These are phyloP conservation scores for Anseranas semipalmata DNA, from an alignment of 2,113 vertebrate species.

Conservation along the genomic window DNA sequence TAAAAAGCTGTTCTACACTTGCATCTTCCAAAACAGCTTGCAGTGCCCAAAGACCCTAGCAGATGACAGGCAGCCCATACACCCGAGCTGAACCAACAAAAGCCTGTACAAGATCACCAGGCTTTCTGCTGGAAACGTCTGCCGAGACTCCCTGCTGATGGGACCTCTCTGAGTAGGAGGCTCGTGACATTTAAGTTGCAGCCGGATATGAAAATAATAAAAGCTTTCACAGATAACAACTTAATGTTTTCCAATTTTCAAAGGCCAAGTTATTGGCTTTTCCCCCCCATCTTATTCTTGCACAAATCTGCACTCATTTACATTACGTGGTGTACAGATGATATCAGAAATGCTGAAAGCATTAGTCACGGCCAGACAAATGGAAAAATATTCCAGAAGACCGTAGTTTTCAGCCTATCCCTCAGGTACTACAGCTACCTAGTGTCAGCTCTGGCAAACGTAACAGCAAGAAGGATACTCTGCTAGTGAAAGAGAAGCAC, in stretches of 20 bases:
- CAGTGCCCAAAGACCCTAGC: too few relatives aligned
- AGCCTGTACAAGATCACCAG: fast-evolving
- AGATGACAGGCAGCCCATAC: not conserved
- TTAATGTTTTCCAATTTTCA: not conserved
- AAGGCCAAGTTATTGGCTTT: not conserved
- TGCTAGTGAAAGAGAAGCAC: not conserved
- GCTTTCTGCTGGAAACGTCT: not conserved
- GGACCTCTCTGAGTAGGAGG: not conserved
- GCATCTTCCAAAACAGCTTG: not conserved
- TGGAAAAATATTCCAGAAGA: not conserved
- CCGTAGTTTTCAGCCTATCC: not conserved
- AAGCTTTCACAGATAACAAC: not conserved
- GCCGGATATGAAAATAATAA: not conserved
- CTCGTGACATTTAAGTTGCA: not conserved
- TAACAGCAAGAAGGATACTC: not conserved
- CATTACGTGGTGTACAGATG: fast-evolving
- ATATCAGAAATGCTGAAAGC: not conserved
- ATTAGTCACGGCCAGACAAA: not conserved
- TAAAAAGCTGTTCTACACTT: not conserved
- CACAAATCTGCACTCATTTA: not conserved
- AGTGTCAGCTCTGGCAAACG: not conserved
- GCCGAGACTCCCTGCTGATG: not conserved
- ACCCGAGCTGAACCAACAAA: not conserved
- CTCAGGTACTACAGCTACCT: not conserved
- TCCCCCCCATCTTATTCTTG: not conserved